phyloP scores from a whole-genome alignment of 2,797 vertebrate species.

The Melanotaenia maccullochi region DNA sequence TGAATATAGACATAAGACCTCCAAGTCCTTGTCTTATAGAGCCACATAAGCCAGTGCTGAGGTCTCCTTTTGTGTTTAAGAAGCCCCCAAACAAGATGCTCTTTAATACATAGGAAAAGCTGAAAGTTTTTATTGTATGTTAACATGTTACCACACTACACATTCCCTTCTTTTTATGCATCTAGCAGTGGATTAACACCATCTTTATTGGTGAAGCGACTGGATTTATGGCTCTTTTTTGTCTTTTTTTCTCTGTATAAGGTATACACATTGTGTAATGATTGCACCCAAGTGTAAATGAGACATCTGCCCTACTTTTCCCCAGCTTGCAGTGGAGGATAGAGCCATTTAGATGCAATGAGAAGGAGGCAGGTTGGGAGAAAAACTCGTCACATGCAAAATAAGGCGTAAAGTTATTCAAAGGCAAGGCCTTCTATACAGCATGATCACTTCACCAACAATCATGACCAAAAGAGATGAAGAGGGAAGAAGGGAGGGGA shows the following conservation, averaged over 20 bases:
- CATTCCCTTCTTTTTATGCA: constrained; percentile 26
- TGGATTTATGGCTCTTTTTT: constrained; percentile 40
- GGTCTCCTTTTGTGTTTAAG: neutral
- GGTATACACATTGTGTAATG: constrained; percentile 50
- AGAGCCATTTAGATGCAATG: constrained; percentile 64
- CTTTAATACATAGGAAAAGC: neutral
- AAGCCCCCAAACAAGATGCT: constrained; percentile 2
- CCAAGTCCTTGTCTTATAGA: neutral
- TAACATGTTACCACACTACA: constrained; percentile 20
- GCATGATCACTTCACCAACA: constrained; percentile 21
- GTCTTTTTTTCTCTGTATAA: constrained; percentile 36
- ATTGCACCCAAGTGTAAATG: constrained; percentile 67
- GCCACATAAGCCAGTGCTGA: neutral
- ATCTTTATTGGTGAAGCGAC: constrained; percentile 18
- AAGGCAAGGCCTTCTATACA: constrained; percentile 37
- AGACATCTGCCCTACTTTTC: constrained; percentile 79
- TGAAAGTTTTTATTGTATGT: constrained; percentile 1
- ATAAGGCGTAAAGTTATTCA: constrained; percentile 35
- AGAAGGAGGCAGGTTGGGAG: constrained; percentile 38
- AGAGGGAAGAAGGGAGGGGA: constrained; percentile 3
- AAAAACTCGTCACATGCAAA: constrained; percentile 53
- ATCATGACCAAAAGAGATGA: constrained; percentile 10
- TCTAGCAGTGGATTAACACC: constrained; percentile 14
- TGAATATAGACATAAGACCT: neutral
- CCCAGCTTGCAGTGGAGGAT: constrained; percentile 57